Conservation (phyloP, 2,888 invertebrate species). For the Patella caerulea region DNA sequence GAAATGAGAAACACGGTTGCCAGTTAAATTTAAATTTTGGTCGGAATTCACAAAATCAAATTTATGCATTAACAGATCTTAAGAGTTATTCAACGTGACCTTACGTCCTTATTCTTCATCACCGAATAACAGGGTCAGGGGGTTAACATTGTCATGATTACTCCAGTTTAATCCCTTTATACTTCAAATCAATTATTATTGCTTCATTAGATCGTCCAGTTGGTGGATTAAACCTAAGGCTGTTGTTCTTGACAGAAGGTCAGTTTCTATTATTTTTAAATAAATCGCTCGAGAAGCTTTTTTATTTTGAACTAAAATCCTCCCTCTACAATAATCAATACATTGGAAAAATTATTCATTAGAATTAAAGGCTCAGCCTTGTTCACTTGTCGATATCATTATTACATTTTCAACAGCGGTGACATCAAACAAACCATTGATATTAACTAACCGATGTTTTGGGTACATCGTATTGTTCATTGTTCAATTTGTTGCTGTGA, state of each 20-base stretch:
- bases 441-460: conserved; percentile 10
- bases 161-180: conserved; percentile 6
- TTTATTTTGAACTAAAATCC: background rate
- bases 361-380: background rate
- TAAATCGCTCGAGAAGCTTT: background rate
- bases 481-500: background rate
- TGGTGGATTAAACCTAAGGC: background rate
- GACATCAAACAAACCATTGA: background rate
- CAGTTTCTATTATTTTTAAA: background rate
- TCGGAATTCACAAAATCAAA: too few relatives aligned
- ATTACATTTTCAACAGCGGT: conserved; percentile 2
- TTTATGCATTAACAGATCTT: too few relatives aligned
- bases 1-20: too few relatives aligned
- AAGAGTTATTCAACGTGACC: too few relatives aligned
- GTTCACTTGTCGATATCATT: background rate
- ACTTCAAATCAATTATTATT: background rate
- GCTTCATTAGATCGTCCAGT: conserved; percentile 1
- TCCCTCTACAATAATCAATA: conserved; percentile 1
- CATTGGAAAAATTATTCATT: conserved; percentile 11
- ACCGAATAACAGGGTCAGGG: background rate
- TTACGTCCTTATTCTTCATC: too few relatives aligned
- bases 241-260: conserved; percentile 2
- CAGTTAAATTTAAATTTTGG: too few relatives aligned
- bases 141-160: background rate
- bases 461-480: background rate